Conservation (phyloP, 2,797 vertebrate species). For the Phrynocephalus vlangalii region DNA sequence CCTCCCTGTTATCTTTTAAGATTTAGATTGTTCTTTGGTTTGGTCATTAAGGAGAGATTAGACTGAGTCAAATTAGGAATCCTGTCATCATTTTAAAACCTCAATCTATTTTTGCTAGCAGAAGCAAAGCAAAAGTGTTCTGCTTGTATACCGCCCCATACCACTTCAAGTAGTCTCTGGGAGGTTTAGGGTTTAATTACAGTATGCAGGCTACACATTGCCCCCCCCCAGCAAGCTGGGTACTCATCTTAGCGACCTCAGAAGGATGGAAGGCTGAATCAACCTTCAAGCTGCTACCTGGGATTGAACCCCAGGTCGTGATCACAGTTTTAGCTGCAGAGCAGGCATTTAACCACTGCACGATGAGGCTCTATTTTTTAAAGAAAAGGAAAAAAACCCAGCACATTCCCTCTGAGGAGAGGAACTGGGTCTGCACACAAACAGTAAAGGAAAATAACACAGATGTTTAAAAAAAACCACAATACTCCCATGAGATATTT, state of each 20-base stretch:
- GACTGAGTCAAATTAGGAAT: slow-evolving; percentile 49
- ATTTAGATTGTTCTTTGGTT: slow-evolving; percentile 58
- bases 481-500: slow-evolving; percentile 51
- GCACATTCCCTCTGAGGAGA: slow-evolving; percentile 44
- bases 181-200: too few species aligned
- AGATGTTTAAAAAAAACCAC: slow-evolving; percentile 45
- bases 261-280: too few species aligned
- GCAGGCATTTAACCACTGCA: too few species aligned
- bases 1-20: slow-evolving; percentile 33
- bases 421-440: slow-evolving; percentile 32
- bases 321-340: too few species aligned
- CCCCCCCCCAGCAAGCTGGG: too few species aligned
- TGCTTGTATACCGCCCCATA: too few species aligned
- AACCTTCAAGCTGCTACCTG: too few species aligned
- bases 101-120: slow-evolving; percentile 46
- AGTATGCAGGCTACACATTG: too few species aligned
- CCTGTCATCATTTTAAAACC: slow-evolving; percentile 26
- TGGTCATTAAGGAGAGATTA: slow-evolving; percentile 49
- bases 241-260: too few species aligned
- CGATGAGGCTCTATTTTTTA: too few species aligned
- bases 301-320: too few species aligned
- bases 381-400: slow-evolving; percentile 53
- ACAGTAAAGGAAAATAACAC: slow-evolving; percentile 32
- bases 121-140: neutral
- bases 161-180: too few species aligned